Evolutionary conservation across 2,888 invertebrate species (phyloP).

Genomic region (Azorinus chamasolen): DNA sequence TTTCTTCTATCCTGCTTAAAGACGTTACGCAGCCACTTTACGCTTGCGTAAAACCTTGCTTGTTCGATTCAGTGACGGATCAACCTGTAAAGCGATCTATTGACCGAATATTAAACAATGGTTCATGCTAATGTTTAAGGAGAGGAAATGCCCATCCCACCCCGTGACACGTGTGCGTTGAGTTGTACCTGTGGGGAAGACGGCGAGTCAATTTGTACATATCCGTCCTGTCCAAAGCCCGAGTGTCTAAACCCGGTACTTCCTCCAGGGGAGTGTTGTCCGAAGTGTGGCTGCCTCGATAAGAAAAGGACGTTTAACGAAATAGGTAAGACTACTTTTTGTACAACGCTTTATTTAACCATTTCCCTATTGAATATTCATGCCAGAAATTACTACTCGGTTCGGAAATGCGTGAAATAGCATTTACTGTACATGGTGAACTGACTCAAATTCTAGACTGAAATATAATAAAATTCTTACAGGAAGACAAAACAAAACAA

Average conservation of each 20-base stretch:
- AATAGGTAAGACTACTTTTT: constrained; percentile 5
- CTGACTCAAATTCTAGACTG: neutral
- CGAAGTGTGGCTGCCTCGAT: constrained; percentile 25
- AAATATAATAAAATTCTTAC: neutral
- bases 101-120: no score
- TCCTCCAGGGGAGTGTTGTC: constrained; percentile 22
- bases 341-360: no score
- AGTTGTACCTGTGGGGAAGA: constrained; percentile 16
- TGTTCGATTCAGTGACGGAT: no score
- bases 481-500: no score
- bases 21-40: no score
- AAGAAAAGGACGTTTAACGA: neutral
- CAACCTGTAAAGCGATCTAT: no score
- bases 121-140: constrained; percentile 1
- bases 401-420: neutral
- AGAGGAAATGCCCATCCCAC: constrained; percentile 23
- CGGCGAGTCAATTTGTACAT: constrained; percentile 7
- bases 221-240: constrained; percentile 9
- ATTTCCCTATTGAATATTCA: no score
- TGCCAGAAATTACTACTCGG: no score
- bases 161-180: constrained; percentile 13
- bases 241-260: constrained; percentile 16
- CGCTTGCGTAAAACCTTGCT: no score
- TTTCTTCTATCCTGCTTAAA: no score
- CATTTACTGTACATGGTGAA: neutral